phyloP scores from a whole-genome alignment of 2,888 invertebrate species.

The Acrobasis repandana region DNA sequence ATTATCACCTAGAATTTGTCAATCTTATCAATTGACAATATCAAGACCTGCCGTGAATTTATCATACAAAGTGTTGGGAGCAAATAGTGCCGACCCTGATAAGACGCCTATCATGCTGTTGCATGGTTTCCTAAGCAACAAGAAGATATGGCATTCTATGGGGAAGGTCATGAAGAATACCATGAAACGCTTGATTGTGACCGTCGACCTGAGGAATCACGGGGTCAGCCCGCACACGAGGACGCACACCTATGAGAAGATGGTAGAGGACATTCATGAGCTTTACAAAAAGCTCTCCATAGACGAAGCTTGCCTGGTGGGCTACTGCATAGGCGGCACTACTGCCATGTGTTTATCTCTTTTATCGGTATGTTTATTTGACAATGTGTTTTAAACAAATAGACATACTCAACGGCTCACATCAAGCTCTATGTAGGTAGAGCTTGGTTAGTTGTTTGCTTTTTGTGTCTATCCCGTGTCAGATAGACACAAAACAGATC shows the following conservation, averaged over 20 bases:
- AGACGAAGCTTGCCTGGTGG: conserved; percentile 86
- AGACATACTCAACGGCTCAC: too few relatives aligned
- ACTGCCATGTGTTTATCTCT: conserved; percentile 92
- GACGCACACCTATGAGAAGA: conserved; percentile 87
- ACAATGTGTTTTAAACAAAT: background rate
- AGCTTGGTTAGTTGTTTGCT: too few relatives aligned
- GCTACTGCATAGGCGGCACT: conserved; percentile 97
- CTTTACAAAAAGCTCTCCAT: conserved; percentile 84
- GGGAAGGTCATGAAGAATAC: conserved; percentile 86
- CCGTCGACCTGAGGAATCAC: conserved; percentile 97
- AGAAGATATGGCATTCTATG: conserved; percentile 92
- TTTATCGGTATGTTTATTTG: conserved; percentile 75
- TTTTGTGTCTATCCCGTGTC: too few relatives aligned
- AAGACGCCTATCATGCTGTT: conserved; percentile 78
- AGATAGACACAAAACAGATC: too few relatives aligned
- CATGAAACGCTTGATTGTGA: conserved; percentile 89
- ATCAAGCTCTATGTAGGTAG: too few relatives aligned
- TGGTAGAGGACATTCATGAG: conserved; percentile 88
- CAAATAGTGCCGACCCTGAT: conserved; percentile 37
- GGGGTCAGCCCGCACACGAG: conserved; percentile 92
- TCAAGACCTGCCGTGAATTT: conserved; percentile 49
- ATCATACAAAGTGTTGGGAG: conserved; percentile 63
- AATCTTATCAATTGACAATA: conserved; percentile 23
- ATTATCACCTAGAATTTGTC: conserved; percentile 6
- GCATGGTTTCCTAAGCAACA: conserved; percentile 94